Evolutionary conservation across 2,797 vertebrate genomes (phyloP).

Genomic region (Kryptolebias ocellatus): DNA sequence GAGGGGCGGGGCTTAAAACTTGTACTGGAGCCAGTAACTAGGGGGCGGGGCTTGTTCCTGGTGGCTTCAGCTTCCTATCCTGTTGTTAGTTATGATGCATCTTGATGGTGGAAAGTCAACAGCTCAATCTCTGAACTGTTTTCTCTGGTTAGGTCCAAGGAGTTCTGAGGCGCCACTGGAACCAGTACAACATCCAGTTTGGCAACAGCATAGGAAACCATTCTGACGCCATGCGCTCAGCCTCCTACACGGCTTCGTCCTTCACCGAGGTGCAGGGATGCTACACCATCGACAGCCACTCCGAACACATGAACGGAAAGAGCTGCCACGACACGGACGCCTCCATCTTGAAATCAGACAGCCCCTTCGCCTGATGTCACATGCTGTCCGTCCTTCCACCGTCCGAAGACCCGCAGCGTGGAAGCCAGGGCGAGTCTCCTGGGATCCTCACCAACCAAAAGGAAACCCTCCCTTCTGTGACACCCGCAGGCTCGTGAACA

Average conservation of each 20-base stretch:
- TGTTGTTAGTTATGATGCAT: no score
- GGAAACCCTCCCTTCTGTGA: constrained; percentile 72
- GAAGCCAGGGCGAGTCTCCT: neutral
- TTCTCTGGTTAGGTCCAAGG: constrained; percentile 87
- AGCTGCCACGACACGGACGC: constrained; percentile 85
- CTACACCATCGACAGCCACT: constrained; percentile 84
- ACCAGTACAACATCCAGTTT: constrained; percentile 94
- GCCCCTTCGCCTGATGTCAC: constrained; percentile 83
- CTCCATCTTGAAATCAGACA: constrained; percentile 83
- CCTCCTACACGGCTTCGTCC: constrained; percentile 83
- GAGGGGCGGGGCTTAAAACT: no score
- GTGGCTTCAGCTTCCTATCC: no score
- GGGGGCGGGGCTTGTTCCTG: no score
- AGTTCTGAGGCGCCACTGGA: constrained; percentile 93
- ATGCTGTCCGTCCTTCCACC: neutral
- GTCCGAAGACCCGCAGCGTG: constrained; percentile 25
- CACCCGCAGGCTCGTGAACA: constrained; percentile 40
- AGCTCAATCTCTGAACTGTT: neutral
- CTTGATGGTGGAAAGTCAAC: no score
- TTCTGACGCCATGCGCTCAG: constrained; percentile 88
- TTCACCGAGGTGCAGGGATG: constrained; percentile 89
- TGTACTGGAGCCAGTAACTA: no score
- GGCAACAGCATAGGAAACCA: constrained; percentile 89
- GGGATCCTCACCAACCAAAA: constrained; percentile 43
- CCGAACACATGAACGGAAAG: constrained; percentile 91